Evolutionary conservation across 2,888 invertebrate species (phyloP), one percentile per base, ranked within the genome.

Genomic region (Dexiosoma caninum): DNA sequence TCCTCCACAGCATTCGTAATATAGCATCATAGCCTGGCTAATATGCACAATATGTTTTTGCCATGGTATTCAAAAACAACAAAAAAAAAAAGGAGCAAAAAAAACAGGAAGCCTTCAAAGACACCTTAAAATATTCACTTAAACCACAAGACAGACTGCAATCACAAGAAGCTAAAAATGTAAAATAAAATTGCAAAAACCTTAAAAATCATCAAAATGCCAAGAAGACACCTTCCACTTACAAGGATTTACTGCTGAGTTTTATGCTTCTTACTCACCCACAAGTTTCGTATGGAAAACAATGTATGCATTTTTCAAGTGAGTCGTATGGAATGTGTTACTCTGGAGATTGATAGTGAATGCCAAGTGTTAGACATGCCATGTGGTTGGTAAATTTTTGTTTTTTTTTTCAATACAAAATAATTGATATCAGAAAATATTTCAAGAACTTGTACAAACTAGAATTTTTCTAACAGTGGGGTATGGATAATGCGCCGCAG

Each of bases 351-450:
- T 81, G 81, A 81, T 81, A 77, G 72, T 77, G 62, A 62, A 67
- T 81, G 81, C 72, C 81, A 81, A 77, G 72, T 77, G 69, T 77
- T 72, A 81, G 77, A 81, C 77, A 74, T 77, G 42, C 57, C 72
- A 72, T 77, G 57, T 74, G 77, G 72, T 76, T 64, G 71, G 46
- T 51, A 32, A 70, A 21, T 55, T 51, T 55, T 44, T 1, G 16
- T 51, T 60, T 60, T 49, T 12, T 59, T 16, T 66, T 53, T 12
- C 8, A 30, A 14, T 35, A 23, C 46, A 40, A 37, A n/a, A 23
- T 46, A 35, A 42, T 23, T 79, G 46, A 57, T 62, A 79, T 72
- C 19, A 42, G n/a, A 57, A 53, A 64, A 75, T 64, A 57, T 64
- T 74, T 64, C 35, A 70, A 64, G 42, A 62, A 69, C 6, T 32